Percentiles rank a stretch among this genome's conserved stretches.
Conservation (phyloP, 2,113 vertebrate genomes). For the Paracanthobrama guichenoti region DNA sequence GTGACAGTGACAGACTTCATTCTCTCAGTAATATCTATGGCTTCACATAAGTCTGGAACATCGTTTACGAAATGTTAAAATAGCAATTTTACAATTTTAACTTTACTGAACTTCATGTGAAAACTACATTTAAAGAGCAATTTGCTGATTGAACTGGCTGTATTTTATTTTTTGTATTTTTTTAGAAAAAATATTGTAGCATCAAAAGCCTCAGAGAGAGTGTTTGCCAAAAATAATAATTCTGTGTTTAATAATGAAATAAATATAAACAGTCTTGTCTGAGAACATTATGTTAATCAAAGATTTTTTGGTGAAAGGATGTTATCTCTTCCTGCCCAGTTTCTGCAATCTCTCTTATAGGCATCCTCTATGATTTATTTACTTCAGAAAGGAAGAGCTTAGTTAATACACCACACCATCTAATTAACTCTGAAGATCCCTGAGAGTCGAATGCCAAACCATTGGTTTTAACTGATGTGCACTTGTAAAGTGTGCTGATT, state of each 20-base stretch:
- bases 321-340: not conserved
- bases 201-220: not conserved
- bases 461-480: constrained; percentile 33
- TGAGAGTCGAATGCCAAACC: constrained; percentile 23
- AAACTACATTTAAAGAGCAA: not conserved
- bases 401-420: not conserved
- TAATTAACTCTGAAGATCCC: constrained; percentile 29
- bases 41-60: not conserved
- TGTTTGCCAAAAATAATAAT: not conserved
- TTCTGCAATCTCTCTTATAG: not conserved
- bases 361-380: constrained; percentile 9
- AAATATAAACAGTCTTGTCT: not conserved
- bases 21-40: not conserved
- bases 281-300: not conserved
- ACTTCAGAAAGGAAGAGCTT: not conserved
- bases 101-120: not conserved
- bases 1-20: constrained; percentile 36
- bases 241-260: not conserved
- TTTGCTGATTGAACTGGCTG: too few relatives aligned
- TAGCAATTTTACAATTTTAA: not conserved
- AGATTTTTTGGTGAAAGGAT: too few relatives aligned
- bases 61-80: not conserved
- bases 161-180: not conserved
- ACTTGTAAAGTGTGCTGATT: constrained; percentile 9
- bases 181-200: not conserved